Evolutionary conservation across 2,797 vertebrate genomes (phyloP).

Genomic region (Martes flavigula): DNA sequence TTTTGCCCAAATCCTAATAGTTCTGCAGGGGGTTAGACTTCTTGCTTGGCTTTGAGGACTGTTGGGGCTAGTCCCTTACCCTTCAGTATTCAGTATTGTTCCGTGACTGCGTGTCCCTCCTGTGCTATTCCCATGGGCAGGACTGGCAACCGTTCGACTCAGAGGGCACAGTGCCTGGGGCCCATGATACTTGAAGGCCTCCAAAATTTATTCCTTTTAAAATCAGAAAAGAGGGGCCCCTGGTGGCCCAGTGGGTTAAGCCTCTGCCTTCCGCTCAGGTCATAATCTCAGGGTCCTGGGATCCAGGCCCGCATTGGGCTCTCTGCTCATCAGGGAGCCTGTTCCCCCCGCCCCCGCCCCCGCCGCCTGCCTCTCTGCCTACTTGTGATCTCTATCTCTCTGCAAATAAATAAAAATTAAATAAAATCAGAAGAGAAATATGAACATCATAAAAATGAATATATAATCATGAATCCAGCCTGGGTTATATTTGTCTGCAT

Average conservation of each 20-base stretch:
- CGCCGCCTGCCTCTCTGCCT: too few relatives aligned
- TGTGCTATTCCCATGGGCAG: too few relatives aligned
- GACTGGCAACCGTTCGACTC: neutral
- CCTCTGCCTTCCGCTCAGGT: too few relatives aligned
- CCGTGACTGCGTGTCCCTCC: neutral
- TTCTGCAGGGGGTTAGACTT: neutral
- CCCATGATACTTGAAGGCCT: neutral
- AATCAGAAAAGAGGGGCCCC: neutral
- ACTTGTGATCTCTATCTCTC: too few relatives aligned
- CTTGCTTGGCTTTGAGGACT: neutral
- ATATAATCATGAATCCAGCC: neutral
- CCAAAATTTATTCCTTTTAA: neutral
- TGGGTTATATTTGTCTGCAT: neutral
- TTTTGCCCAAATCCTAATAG: neutral
- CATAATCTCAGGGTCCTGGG: too few relatives aligned
- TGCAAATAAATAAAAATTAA: too few relatives aligned
- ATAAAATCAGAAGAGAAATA: neutral
- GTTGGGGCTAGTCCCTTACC: neutral
- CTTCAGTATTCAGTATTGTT: neutral
- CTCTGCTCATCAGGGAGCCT: too few relatives aligned
- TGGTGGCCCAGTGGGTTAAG: too few relatives aligned
- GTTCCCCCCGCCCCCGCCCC: too few relatives aligned
- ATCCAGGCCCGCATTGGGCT: accelerated
- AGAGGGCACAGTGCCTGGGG: neutral
- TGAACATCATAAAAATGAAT: neutral